Evolutionary conservation across 92 coral and sea anemone species (phyloP), one percentile per base, ranked within the genome.

Genomic region (Actinostola sp.): DNA sequence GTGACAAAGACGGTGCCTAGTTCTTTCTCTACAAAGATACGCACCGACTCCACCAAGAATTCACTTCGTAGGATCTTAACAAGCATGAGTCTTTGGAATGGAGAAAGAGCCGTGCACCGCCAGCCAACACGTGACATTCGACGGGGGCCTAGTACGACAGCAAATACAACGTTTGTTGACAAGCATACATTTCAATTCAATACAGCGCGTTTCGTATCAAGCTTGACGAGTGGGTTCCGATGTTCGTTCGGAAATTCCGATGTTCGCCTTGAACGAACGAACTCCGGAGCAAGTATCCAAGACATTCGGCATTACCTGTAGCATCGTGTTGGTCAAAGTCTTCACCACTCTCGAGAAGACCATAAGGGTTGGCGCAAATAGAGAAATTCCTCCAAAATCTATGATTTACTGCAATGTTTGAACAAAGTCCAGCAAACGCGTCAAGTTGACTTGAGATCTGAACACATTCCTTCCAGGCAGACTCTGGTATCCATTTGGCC

Each of bases 401-500:
- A 25, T 79, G 52, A 55, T 86, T 88, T 3, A 71, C 89, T 3
- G 95, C 82, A 25, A 94, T 88, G 61, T 94, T 84, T 38, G 92
- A 88, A 48, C 95, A 88, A 9, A 94, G 82, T 38, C 97, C 98
- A 67, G 95, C 66, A 66, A 94, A 94, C 1, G 93, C 88, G 31
- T 87, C 71, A 5, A 91, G 44, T 14, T 80, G 63, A 24, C 72
- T 60, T 2, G 98, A 91, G 34, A 94, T 59, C 77, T 94, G 97
- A 9, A 67, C 64, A 43, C 94, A 88, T 69, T 94, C 98, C 77
- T 91, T 89, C 98, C 98, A 94, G 56, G 86, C 86, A 9, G 97
- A 63, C 15, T 81, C 88, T 41, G 81, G 89, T 57, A 94, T 91
- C 98, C 98, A 94, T 35, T 91, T 94, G 14, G 88, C 73, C 13